phyloP scores from a whole-genome alignment of 2,797 vertebrate species.

The Pseudochaenichthys georgianus region DNA sequence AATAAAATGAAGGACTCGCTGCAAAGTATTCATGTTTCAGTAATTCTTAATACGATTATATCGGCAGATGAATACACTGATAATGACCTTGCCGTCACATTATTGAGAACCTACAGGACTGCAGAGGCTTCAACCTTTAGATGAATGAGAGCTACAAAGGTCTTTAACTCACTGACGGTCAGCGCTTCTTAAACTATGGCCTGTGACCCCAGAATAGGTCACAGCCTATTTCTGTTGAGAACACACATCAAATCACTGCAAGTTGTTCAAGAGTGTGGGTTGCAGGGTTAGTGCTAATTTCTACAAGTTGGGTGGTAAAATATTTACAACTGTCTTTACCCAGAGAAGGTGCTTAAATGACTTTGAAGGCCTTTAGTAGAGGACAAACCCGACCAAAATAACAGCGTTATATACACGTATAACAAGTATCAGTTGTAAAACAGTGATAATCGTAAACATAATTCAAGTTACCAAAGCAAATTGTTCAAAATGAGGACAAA shows the following conservation, averaged over 20 bases:
- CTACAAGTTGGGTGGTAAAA: constrained; percentile 12
- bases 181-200: constrained; percentile 53
- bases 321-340: constrained; percentile 22
- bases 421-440: neutral
- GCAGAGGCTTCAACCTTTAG: constrained; percentile 14
- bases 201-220: constrained; percentile 48
- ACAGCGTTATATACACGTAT: neutral
- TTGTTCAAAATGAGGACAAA: neutral
- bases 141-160: constrained; percentile 35
- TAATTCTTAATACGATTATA: constrained; percentile 1
- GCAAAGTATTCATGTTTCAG: neutral
- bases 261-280: constrained; percentile 4
- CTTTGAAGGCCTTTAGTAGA: neutral
- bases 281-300: constrained; percentile 10
- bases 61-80: neutral
- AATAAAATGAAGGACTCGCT: neutral
- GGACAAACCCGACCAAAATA: neutral
- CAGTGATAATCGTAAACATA: neutral
- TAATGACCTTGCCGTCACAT: neutral
- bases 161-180: constrained; percentile 52
- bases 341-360: neutral
- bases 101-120: constrained; percentile 11
- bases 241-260: constrained; percentile 30
- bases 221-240: constrained; percentile 59
- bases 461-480: neutral